Evolutionary conservation across 2,797 vertebrate genomes (phyloP), one percentile per base, ranked within the genome.

Genomic region (Cetoscarus ocellatus): DNA sequence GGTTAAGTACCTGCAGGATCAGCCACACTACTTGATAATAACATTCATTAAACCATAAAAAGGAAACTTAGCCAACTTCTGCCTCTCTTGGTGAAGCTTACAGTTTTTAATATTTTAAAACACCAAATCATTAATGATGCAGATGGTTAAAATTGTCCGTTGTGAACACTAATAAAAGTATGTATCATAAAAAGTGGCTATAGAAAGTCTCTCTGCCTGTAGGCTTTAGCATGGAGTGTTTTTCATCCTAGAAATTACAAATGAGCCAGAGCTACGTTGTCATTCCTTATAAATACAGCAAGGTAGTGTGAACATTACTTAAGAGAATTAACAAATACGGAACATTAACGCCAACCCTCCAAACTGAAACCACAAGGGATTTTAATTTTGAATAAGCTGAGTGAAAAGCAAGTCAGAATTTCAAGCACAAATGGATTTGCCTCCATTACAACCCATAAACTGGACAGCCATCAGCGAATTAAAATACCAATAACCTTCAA

Each of bases 401-500:
- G 27, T 27, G 27, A 27, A 27, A 27, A 27, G 27, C 27, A 27
- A 27, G 27, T 27, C 2, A 27, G 27, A 51, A 59, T 64, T 18
- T 50, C 27, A 27, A 27, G 27, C 4, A 27, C 27, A 18, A 44
- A 64, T 50, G 1, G 7, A 10, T 39, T 11, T 61, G 5, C 34
- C 36, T 49, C 19, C 34, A 27, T 40, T n/a, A 6, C 42, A 54
- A 36, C 44, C 3, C 39, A 59, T 12, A 18, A 70, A 60, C 55
- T 44, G 44, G 34, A 58, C 38, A 73, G 12, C 58, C 10, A 13
- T 27, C 52, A 36, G 53, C 54, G 35, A 49, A 40, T 51, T 15
- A 51, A 66, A 70, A 73, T 36, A 65, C 63, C 52, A 51, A 50
- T 45, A 61, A 65, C 53, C 48, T 51, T 12, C 43, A 4, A 6